phyloP scores from a whole-genome alignment of 2,888 invertebrate species.

The Paralinhomoeus sp. region DNA sequence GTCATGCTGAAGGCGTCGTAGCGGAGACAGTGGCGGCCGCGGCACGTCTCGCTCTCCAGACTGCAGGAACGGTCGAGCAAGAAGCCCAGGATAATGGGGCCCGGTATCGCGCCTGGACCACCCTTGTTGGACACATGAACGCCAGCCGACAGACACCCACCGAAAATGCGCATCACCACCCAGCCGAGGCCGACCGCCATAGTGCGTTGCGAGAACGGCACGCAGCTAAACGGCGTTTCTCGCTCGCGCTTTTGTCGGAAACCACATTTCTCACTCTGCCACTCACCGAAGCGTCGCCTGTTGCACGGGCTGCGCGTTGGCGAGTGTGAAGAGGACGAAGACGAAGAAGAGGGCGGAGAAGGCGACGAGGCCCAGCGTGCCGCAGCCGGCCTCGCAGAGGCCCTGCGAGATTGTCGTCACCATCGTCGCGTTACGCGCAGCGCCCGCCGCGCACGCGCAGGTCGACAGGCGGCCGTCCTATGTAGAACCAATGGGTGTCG shows the following conservation, averaged over 20 bases:
- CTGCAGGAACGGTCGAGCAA: conserved; percentile 3
- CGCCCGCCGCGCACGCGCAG: no score
- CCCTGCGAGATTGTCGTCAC: no score
- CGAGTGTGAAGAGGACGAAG: conserved; percentile 21
- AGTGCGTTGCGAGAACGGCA: conserved; percentile 22
- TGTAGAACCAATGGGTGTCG: no score
- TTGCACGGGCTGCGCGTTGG: conserved; percentile 20
- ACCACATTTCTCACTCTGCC: no score
- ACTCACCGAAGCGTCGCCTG: conserved; percentile 12
- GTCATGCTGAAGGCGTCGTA: not conserved
- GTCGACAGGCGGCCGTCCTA: no score
- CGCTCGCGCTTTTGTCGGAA: no score
- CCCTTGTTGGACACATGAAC: not conserved
- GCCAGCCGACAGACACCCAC: conserved; percentile 6
- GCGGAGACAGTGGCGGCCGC: not conserved
- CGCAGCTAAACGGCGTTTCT: conserved; percentile 4
- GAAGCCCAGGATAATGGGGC: conserved; percentile 3
- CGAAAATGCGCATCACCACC: conserved; percentile 20
- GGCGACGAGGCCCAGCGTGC: conserved; percentile 13
- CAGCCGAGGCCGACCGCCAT: conserved; percentile 22
- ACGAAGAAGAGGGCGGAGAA: conserved; percentile 18
- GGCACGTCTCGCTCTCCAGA: conserved; percentile 1
- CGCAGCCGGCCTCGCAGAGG: conserved; percentile 16
- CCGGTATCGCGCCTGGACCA: conserved; percentile 4
- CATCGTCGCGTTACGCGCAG: no score